Percentiles rank a stretch among this genome's conserved stretches.
Evolutionary conservation across 2,888 invertebrate genomes (phyloP).

Genomic region (Cephonodes hylas): DNA sequence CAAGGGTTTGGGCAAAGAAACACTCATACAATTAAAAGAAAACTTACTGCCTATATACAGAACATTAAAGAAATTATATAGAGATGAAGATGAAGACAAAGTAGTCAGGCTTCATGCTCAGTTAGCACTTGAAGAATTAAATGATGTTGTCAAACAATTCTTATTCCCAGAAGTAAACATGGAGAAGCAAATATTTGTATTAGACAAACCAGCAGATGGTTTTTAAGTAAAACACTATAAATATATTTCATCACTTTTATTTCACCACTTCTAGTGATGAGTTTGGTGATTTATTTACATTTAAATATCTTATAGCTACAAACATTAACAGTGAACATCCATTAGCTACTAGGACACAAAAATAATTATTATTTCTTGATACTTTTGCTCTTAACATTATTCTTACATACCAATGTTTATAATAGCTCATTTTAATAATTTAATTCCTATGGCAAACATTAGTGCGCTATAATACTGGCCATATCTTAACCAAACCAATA

Average conservation of each 20-base stretch:
- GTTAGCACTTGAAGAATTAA: conserved; percentile 88
- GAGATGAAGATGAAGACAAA: conserved; percentile 83
- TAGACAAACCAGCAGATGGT: conserved; percentile 24
- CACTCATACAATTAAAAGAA: conserved; percentile 83
- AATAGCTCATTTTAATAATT: not conserved
- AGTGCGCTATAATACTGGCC: conserved; percentile 22
- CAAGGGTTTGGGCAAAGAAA: conserved; percentile 87
- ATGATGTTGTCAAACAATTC: conserved; percentile 83
- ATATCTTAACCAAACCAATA: conserved; percentile 14
- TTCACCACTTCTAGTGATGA: conserved; percentile 20
- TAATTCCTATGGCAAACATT: conserved; percentile 11
- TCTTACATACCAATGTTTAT: not conserved
- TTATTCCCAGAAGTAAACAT: conserved; percentile 80
- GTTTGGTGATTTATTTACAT: not conserved
- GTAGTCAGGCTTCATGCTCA: conserved; percentile 87
- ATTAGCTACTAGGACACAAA: not conserved
- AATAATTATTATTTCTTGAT: not conserved
- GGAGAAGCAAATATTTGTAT: conserved; percentile 78
- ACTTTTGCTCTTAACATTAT: not conserved
- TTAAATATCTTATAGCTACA: not conserved
- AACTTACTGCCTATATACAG: conserved; percentile 86
- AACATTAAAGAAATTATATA: conserved; percentile 84
- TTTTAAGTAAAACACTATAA: no score
- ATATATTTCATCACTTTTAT: conserved; percentile 17
- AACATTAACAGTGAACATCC: not conserved